Evolutionary conservation across 2,797 vertebrate genomes (phyloP), one percentile per base, ranked within the genome.

Genomic region (Hydrolagus colliei): DNA sequence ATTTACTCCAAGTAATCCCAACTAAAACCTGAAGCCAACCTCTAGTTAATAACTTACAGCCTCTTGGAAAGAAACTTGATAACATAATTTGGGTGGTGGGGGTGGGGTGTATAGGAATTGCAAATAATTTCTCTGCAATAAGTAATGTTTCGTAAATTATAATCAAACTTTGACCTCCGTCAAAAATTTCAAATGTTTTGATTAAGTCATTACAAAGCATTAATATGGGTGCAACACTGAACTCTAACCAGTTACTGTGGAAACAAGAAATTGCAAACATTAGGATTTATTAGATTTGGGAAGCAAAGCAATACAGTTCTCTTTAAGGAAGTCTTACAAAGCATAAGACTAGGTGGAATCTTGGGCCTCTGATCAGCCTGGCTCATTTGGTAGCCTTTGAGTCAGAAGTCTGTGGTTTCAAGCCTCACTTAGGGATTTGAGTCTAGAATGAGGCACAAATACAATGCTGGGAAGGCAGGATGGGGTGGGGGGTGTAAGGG

Each of bases 181-280:
- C 67, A 62, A 67, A 80, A 22, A 67, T 14, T 80, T 16, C 22
- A 80, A 80, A 27, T 80, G 65, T 80, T 80, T 80, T 80, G 27
- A 67, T 80, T 80, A 32, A 67, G 67, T 63, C 65, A 80, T 27
- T 63, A 67, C 22, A 80, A 80, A 22, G 78, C 8, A 32, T 67
- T 65, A 65, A 80, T 80, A 65, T 80, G 6, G 6, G 41, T 67
- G 78, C 63, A 80, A 65, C 63, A 65, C 67, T 80, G 78, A 22
- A 27, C 27, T 16, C 27, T 35, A 32, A 27, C 78, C 78, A 80
- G 12, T 80, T 27, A 14, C 35, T 27, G 35, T 67, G 27, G 27
- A 67, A 80, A 80, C 14, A 8, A 80, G 65, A 80, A 65, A 63
- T 80, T 13, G 65, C 14, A 67, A 80, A 35, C 67, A 22, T 22